Percentiles rank a stretch among this genome's conserved stretches.
Evolutionary conservation across 2,797 vertebrate species (phyloP).

Genomic region (Hybognathus amarus): DNA sequence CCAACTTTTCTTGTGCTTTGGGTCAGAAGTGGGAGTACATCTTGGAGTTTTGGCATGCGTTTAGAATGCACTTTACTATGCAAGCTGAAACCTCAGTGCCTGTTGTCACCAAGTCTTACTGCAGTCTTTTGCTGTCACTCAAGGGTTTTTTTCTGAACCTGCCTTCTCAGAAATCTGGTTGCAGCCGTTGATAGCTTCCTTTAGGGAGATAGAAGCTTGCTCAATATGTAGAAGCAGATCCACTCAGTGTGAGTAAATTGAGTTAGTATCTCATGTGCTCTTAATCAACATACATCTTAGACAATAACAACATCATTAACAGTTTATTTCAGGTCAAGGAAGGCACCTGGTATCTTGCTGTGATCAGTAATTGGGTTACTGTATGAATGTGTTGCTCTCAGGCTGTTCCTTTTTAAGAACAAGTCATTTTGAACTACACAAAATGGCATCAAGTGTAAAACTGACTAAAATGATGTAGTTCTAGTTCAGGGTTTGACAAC

Average conservation of each 20-base stretch:
- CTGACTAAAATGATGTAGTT: neutral
- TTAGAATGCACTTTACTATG: no score
- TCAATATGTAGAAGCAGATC: neutral
- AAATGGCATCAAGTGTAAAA: neutral
- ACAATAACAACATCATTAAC: conserved; percentile 43
- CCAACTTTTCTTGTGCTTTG: no score
- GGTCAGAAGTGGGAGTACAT: no score
- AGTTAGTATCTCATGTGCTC: conserved; percentile 24
- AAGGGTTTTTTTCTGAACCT: no score
- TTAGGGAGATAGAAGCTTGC: neutral
- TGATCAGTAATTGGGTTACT: conserved; percentile 17
- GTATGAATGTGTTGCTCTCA: conserved; percentile 4
- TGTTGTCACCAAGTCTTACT: no score
- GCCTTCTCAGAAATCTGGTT: no score
- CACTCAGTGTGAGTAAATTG: conserved; percentile 16
- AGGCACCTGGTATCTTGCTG: conserved; percentile 20
- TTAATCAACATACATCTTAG: conserved; percentile 25
- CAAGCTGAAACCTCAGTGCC: no score
- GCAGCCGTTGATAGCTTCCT: no score
- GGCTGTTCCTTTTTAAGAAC: neutral
- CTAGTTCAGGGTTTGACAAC: neutral
- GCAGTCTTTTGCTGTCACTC: no score
- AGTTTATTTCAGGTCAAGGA: conserved; percentile 33
- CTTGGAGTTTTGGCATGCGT: no score
- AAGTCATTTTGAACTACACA: neutral